Conservation (phyloP, 2,113 vertebrate species). For the Colistium nudipinnis region DNA sequence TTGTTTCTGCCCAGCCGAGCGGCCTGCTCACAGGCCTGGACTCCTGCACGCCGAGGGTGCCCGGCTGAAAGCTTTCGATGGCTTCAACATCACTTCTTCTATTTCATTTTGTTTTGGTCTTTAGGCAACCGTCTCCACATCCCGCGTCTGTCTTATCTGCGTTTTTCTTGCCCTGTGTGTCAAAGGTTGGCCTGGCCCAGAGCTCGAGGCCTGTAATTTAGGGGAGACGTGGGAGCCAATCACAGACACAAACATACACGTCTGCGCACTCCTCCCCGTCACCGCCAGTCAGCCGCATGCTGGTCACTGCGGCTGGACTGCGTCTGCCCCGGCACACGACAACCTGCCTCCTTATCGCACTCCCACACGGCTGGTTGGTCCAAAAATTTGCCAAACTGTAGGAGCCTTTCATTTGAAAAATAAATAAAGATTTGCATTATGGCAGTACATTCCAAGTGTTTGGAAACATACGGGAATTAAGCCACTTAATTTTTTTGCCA, state of each 20-base stretch:
- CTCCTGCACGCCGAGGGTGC: neutral
- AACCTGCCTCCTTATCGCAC: slow-evolving; percentile 49
- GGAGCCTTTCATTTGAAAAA: slow-evolving; percentile 7
- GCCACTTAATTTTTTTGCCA: slow-evolving; percentile 46
- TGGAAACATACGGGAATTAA: slow-evolving; percentile 44
- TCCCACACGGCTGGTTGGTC: too few relatives aligned
- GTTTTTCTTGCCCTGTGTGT: slow-evolving; percentile 33
- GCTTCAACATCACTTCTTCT: slow-evolving; percentile 3
- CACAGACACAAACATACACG: slow-evolving; percentile 70
- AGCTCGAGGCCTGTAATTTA: slow-evolving; percentile 65
- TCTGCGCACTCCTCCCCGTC: slow-evolving; percentile 49
- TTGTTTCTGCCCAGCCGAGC: slow-evolving; percentile 46
- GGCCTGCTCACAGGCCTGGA: slow-evolving; percentile 5
- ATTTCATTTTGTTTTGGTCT: slow-evolving; percentile 13
- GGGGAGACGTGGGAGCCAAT: slow-evolving; percentile 60
- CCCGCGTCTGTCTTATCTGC: slow-evolving; percentile 39
- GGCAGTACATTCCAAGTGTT: slow-evolving; percentile 22
- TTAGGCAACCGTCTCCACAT: slow-evolving; percentile 16
- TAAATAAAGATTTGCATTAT: slow-evolving; percentile 2
- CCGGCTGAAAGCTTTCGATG: slow-evolving; percentile 31
- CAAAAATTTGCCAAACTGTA: too few relatives aligned
- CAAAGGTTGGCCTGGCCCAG: slow-evolving; percentile 52
- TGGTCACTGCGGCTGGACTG: slow-evolving; percentile 69
- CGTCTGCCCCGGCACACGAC: slow-evolving; percentile 68
- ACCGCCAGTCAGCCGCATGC: slow-evolving; percentile 62